Evolutionary conservation across 92 coral and sea anemone species (phyloP).

Genomic region (Ricordea florida): DNA sequence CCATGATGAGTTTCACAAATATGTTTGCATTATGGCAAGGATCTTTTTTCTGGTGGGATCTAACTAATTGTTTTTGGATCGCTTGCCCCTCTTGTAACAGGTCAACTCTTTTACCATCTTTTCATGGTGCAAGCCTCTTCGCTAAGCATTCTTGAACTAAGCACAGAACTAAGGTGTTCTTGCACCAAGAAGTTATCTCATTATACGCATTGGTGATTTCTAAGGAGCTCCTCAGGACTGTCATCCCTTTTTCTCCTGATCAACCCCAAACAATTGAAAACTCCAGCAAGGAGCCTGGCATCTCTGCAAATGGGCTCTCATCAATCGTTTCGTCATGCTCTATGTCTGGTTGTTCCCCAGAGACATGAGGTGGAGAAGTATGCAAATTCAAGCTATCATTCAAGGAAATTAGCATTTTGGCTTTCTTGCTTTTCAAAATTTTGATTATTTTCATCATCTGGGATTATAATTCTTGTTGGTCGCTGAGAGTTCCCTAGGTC

Average conservation of each 20-base stretch:
- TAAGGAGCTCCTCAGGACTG: conserved; percentile 3
- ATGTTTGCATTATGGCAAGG: conserved; percentile 37
- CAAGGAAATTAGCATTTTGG: no score
- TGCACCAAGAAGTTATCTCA: neutral
- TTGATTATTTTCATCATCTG: no score
- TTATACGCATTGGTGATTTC: conserved; percentile 2
- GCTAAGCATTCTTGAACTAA: conserved; percentile 12
- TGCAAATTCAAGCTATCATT: neutral
- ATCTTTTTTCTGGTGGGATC: neutral
- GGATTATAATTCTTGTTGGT: no score
- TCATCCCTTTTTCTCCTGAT: neutral
- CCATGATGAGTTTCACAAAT: conserved; percentile 30
- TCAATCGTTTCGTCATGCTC: neutral
- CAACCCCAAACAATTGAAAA: conserved; percentile 5
- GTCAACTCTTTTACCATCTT: neutral
- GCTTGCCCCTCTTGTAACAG: neutral
- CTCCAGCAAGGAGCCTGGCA: conserved; percentile 1
- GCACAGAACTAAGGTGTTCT: conserved; percentile 15
- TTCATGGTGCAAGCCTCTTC: neutral
- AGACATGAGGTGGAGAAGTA: neutral
- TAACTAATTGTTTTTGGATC: neutral
- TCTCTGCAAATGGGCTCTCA: conserved; percentile 1
- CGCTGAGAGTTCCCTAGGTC: no score
- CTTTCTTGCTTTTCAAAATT: no score
- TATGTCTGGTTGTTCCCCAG: conserved; percentile 1